These are phyloP conservation scores for Fulica atra DNA, from an alignment of 2,113 vertebrate species.

Conservation along the genomic window DNA sequence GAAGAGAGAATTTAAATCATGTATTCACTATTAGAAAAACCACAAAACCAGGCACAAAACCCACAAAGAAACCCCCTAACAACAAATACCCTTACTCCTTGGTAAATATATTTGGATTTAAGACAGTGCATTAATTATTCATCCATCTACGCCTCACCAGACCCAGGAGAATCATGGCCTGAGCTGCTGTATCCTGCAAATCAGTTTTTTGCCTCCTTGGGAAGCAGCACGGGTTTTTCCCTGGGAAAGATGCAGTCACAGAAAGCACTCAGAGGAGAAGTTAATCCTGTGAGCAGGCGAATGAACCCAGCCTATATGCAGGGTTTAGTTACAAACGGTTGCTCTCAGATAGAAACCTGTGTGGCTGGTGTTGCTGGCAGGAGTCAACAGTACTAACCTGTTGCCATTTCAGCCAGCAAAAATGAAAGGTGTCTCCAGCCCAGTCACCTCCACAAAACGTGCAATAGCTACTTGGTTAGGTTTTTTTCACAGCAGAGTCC, in stretches of 20 bases:
- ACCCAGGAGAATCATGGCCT: background rate
- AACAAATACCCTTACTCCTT: background rate
- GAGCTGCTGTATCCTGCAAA: background rate
- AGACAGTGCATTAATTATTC: background rate
- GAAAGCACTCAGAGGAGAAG: background rate
- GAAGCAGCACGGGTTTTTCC: background rate
- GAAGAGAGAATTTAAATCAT: background rate
- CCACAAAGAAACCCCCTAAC: too few species aligned
- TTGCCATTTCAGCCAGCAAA: background rate
- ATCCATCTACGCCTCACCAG: background rate
- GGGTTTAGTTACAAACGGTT: background rate
- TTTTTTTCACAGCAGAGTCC: background rate
- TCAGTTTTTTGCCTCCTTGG: background rate
- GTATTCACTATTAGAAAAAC: background rate
- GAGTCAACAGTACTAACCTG: background rate
- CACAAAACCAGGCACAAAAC: background rate
- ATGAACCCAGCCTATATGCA: background rate
- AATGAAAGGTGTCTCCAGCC: background rate
- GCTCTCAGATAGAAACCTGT: background rate
- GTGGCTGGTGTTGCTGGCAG: background rate
- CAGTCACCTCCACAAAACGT: background rate
- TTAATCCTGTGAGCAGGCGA: background rate
- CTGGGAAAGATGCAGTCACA: background rate
- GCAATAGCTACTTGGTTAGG: background rate
- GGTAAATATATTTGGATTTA: background rate